A percentile compares a stretch with the other conserved stretches of the same genome.
Evolutionary conservation across 2,888 invertebrate genomes (phyloP).

Genomic region (Melanophora roralis): DNA sequence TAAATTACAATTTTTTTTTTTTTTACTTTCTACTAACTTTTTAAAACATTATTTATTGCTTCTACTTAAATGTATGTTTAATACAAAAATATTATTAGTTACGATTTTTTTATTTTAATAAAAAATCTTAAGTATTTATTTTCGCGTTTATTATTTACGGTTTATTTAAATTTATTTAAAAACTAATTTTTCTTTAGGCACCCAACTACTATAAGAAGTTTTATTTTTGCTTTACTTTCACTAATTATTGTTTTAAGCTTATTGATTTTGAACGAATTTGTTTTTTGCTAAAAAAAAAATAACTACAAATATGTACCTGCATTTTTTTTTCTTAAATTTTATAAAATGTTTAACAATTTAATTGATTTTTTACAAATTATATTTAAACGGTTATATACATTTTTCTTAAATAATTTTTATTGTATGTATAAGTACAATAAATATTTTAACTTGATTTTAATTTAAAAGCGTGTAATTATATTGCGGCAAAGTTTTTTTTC

Average conservation of each 20-base stretch:
- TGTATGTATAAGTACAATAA: constrained; percentile 62
- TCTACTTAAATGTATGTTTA: not conserved
- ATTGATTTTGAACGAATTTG: not conserved
- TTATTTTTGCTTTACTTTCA: constrained; percentile 11
- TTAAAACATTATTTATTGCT: not conserved
- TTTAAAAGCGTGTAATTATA: constrained; percentile 16
- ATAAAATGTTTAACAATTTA: constrained; percentile 49
- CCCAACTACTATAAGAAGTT: constrained; percentile 58
- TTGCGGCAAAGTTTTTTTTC: constrained; percentile 1
- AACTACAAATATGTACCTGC: constrained; percentile 36
- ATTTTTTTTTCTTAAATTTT: constrained; percentile 1
- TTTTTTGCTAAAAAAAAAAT: constrained; percentile 26
- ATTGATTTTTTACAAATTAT: constrained; percentile 51
- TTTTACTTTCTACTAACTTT: constrained; percentile 7
- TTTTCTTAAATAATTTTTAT: constrained; percentile 16
- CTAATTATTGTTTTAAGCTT: constrained; percentile 58
- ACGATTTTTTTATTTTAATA: constrained; percentile 15
- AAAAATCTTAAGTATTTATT: constrained; percentile 27
- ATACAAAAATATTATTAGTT: constrained; percentile 39
- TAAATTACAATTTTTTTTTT: not conserved
- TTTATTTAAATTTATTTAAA: constrained; percentile 39
- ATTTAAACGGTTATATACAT: constrained; percentile 2
- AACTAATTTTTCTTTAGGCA: constrained; percentile 56
- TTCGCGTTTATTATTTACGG: not conserved
- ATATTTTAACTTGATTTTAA: not conserved